phyloP scores from a whole-genome alignment of 2,113 vertebrate genomes.

The Conger conger region DNA sequence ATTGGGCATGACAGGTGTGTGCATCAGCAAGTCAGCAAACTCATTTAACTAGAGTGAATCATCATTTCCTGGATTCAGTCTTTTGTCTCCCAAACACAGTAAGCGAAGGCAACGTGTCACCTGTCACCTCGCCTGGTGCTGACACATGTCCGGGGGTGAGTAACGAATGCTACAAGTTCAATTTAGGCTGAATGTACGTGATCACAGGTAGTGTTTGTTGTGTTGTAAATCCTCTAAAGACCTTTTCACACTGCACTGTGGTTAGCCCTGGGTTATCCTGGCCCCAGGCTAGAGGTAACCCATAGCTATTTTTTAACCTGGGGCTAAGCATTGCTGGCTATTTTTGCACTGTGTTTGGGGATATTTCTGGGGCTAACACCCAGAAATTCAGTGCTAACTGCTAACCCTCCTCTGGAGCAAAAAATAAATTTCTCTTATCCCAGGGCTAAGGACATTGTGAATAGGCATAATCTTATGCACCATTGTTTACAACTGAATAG shows the following conservation, averaged over 20 bases:
- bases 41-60: slow-evolving; percentile 18
- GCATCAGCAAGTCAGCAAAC: background rate
- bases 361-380: too few relatives aligned
- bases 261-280: too few relatives aligned
- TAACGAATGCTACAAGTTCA: background rate
- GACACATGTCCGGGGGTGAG: background rate
- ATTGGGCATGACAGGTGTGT: background rate
- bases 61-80: slow-evolving; percentile 1
- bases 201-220: background rate
- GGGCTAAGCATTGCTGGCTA: too few relatives aligned
- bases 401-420: too few relatives aligned
- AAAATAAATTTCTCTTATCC: too few relatives aligned
- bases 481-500: background rate
- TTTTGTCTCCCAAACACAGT: slow-evolving; percentile 9
- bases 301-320: too few relatives aligned
- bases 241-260: too few relatives aligned
- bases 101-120: background rate
- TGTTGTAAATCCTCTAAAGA: background rate
- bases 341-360: too few relatives aligned
- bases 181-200: background rate
- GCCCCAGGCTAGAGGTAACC: too few relatives aligned
- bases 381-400: too few relatives aligned
- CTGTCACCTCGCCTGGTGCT: background rate
- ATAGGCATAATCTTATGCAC: too few relatives aligned
- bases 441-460: too few relatives aligned